Evolutionary conservation across 1,140 invertebrate genomes (phyloP).

Genomic region (Brachionus manjavacas): DNA sequence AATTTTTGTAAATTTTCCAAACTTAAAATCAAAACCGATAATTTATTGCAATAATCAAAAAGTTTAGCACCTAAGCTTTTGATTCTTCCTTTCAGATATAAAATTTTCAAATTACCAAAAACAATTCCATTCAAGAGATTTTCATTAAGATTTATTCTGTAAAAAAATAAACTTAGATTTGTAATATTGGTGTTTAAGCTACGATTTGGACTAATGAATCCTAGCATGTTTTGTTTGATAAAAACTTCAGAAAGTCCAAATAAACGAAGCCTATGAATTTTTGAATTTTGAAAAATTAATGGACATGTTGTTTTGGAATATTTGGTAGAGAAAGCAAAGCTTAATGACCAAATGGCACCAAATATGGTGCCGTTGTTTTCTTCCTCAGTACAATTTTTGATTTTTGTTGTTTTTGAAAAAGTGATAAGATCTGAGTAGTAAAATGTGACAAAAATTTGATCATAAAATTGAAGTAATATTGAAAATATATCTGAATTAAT

Average conservation of each 20-base stretch:
- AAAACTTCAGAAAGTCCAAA: not conserved
- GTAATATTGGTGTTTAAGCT: not conserved
- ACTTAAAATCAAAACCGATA: not conserved
- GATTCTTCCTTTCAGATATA: not conserved
- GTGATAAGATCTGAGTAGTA: not conserved
- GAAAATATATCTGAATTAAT: not conserved
- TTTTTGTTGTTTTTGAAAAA: not conserved
- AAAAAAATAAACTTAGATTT: not conserved
- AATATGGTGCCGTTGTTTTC: not conserved
- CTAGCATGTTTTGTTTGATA: not conserved
- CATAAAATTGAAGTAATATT: not conserved
- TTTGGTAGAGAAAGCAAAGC: not conserved
- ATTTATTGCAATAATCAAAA: not conserved
- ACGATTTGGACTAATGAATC: not conserved
- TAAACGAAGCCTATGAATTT: not conserved
- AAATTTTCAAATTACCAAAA: not conserved
- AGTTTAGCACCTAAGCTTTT: not conserved
- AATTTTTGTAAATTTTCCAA: not conserved
- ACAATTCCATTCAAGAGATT: not conserved
- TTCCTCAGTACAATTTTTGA: not conserved
- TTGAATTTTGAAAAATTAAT: not conserved
- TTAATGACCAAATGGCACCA: not conserved
- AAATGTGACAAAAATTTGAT: not conserved
- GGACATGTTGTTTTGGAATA: not conserved
- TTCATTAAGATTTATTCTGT: not conserved